Conservation (phyloP, 2,113 vertebrate genomes). For the Xiphophorus maculatus region DNA sequence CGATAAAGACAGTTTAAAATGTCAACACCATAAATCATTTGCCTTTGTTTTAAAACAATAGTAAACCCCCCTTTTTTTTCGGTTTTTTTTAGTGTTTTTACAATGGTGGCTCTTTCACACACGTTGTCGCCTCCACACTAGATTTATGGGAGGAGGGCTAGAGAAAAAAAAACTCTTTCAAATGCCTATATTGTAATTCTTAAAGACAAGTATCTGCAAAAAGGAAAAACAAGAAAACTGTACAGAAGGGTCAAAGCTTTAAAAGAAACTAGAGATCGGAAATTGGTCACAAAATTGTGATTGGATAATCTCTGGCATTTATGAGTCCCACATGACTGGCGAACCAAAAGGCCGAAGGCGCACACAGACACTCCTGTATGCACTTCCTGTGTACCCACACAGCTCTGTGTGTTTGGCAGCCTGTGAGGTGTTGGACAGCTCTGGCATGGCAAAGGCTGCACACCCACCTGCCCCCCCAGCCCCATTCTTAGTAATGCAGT, state of each 20-base stretch:
- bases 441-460: conserved; percentile 67
- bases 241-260: background rate
- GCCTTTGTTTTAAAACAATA: too few species aligned
- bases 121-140: too few species aligned
- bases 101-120: too few species aligned
- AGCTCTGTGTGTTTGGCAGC: conserved; percentile 67
- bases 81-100: too few species aligned
- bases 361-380: conserved; percentile 24
- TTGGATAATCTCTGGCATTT: conserved; percentile 39
- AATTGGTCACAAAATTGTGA: background rate
- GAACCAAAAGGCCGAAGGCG: conserved; percentile 53
- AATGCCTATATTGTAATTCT: too few species aligned
- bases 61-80: too few species aligned
- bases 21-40: too few species aligned
- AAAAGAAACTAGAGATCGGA: background rate
- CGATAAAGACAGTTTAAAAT: background rate
- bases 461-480: conserved; percentile 74
- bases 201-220: too few species aligned
- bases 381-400: conserved; percentile 40
- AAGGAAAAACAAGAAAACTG: background rate
- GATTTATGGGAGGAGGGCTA: too few species aligned
- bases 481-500: conserved; percentile 62
- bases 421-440: conserved; percentile 64
- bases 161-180: too few species aligned
- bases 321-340: conserved; percentile 64